Evolutionary conservation across 2,888 invertebrate genomes (phyloP), one percentile per base, ranked within the genome.

Genomic region (Crepidodera aurea): DNA sequence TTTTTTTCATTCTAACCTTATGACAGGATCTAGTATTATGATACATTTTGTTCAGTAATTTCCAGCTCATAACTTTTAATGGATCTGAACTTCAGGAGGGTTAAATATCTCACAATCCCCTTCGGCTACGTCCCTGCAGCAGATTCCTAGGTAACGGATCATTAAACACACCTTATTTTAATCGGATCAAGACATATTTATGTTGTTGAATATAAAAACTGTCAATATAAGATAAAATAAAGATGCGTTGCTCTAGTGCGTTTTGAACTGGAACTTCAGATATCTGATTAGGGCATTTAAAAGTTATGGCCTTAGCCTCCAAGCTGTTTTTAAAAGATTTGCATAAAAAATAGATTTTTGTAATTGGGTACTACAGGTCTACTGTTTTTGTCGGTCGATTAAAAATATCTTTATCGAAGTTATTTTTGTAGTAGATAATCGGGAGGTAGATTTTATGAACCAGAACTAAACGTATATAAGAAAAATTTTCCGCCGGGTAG

Each of bases 81-180:
- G n/a, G n/a, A n/a, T n/a, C n/a, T n/a, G n/a, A n/a, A n/a, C n/a
- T n/a, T n/a, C n/a, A n/a, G n/a, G n/a, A n/a, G n/a, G n/a, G n/a
- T n/a, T n/a, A n/a, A n/a, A n/a, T n/a, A n/a, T n/a, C n/a, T n/a
- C n/a, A n/a, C n/a, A n/a, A n/a, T 22, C 22, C 22, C 2, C 22
- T 2, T 22, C 7, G n/a, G 3, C 12, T 12, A 42, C 42, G 13
- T 42, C 19, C 10, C 19, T 42, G 42, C 8, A 3, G 2, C 16
- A 42, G 8, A 18, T 48, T 48, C n/a, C 48, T 8, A 18, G 12
- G 50, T 32, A 32, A 50, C 34, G 50, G 50, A 12, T 50, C 34
- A 50, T 15, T 50, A 13, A 50, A 12, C 50, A 32, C 50, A 16
- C 50, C 50, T 50, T 32, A 50, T 50, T 25, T 50, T 50, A 50